Conservation (phyloP, 2,797 vertebrate species). For the Platyrinchus mystaceus region DNA sequence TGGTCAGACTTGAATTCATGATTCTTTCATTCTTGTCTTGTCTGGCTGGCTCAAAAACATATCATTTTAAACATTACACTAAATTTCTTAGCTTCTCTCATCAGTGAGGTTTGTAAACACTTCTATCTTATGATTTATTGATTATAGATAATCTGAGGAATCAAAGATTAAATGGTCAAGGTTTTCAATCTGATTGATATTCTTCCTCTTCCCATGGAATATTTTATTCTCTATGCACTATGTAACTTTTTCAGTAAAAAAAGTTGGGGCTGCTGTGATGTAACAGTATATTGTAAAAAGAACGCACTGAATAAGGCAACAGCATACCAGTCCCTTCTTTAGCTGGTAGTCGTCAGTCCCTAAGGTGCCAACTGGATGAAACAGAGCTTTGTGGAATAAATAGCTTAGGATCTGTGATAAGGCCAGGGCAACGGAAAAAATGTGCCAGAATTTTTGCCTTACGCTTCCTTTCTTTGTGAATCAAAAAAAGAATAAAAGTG, state of each 20-base stretch:
- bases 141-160: neutral
- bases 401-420: neutral
- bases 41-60: neutral
- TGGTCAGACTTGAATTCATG: neutral
- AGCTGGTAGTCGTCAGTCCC: neutral
- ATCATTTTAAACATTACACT: neutral
- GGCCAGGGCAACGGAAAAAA: neutral
- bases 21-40: neutral
- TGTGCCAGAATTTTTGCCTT: neutral
- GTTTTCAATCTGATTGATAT: neutral
- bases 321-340: neutral
- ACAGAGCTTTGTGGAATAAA: neutral
- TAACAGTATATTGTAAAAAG: neutral
- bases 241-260: neutral
- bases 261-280: neutral
- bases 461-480: neutral
- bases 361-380: neutral
- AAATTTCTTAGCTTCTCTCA: neutral
- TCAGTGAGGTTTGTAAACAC: neutral
- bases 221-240: neutral
- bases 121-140: neutral
- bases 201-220: neutral
- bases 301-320: neutral
- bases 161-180: neutral
- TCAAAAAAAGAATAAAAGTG: neutral